Percentiles rank a stretch among this genome's conserved stretches.
phyloP scores from a whole-genome alignment of 1,140 invertebrate species.

The Bemisia tabaci region DNA sequence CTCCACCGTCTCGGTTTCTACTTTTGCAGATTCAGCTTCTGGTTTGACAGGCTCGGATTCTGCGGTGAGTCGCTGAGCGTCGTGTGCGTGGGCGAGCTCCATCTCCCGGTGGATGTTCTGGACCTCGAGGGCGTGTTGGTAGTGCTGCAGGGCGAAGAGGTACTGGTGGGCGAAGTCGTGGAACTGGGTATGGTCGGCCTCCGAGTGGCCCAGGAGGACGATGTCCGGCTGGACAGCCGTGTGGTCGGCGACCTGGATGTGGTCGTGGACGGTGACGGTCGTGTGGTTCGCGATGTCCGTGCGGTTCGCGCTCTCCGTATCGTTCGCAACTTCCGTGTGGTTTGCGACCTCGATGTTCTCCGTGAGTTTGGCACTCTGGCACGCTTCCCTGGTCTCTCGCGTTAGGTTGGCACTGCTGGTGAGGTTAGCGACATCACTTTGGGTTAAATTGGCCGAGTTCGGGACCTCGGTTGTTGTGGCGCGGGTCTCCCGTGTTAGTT shows the following conservation, averaged over 20 bases:
- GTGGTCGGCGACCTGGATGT: not conserved
- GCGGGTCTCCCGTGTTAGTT: too few species aligned
- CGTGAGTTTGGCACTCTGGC: too few species aligned
- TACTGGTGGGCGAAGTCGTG: not conserved
- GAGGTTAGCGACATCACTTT: too few species aligned
- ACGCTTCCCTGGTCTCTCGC: too few species aligned
- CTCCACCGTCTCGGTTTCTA: not conserved
- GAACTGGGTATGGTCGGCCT: not conserved
- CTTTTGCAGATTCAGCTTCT: not conserved
- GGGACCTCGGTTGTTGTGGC: too few species aligned
- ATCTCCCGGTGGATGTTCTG: not conserved
- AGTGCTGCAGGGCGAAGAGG: not conserved
- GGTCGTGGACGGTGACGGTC: not conserved
- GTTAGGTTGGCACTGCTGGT: too few species aligned
- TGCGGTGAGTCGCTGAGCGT: not conserved
- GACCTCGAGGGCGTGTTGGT: not conserved
- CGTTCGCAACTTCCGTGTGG: not conserved
- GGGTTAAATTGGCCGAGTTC: too few species aligned
- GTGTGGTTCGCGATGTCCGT: not conserved
- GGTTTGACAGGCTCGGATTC: not conserved
- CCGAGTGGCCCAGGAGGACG: not conserved
- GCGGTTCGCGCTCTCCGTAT: not conserved
- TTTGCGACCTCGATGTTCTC: not conserved
- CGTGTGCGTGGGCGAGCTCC: not conserved
- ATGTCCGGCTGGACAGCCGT: not conserved